A percentile compares a stretch with the other conserved stretches of the same genome.
Conservation (phyloP, 2,797 vertebrate species). For the Balearica regulorum region DNA sequence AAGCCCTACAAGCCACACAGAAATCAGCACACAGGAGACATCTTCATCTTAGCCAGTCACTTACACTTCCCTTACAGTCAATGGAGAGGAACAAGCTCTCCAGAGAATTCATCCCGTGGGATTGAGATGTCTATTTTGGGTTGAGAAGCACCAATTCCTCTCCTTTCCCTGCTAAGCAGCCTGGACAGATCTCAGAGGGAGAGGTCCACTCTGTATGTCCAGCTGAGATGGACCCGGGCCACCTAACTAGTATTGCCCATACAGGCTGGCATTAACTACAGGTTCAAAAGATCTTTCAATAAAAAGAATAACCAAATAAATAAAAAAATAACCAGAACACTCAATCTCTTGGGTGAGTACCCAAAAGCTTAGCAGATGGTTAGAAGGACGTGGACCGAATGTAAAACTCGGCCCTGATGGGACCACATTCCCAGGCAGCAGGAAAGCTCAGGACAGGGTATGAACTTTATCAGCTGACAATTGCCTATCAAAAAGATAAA, state of each 20-base stretch:
- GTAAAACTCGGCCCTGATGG: background rate
- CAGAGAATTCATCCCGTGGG: accelerated
- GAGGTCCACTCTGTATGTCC: accelerated
- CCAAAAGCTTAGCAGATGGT: background rate
- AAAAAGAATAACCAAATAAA: background rate
- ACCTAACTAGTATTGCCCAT: background rate
- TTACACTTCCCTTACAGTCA: background rate
- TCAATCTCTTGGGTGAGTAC: background rate
- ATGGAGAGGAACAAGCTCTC: background rate
- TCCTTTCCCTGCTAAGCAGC: background rate
- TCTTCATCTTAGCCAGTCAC: background rate
- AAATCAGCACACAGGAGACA: background rate
- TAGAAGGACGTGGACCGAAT: background rate
- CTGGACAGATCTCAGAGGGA: background rate
- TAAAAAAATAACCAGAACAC: background rate
- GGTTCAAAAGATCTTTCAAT: background rate
- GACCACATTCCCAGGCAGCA: background rate
- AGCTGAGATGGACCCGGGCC: background rate
- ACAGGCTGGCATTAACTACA: background rate
- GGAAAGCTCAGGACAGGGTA: background rate
- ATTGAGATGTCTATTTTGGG: background rate
- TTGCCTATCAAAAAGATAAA: background rate
- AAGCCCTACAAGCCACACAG: background rate
- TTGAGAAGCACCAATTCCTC: background rate
- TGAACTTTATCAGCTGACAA: background rate